A percentile compares a stretch with the other conserved stretches of the same genome.
Evolutionary conservation across 2,797 vertebrate species (phyloP).

Genomic region (Acomys russatus): DNA sequence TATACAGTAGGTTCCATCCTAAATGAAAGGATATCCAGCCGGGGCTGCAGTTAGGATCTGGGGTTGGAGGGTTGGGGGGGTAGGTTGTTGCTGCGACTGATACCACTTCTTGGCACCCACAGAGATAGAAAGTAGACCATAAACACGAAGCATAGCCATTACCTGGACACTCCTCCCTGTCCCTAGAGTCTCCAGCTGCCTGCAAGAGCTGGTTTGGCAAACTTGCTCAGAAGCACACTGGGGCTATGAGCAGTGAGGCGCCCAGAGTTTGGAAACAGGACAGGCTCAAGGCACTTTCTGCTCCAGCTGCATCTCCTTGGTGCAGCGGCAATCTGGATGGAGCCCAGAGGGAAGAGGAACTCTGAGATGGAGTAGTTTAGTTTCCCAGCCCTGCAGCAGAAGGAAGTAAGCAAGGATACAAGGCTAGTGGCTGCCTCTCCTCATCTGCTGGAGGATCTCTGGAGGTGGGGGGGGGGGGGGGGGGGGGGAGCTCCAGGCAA

Average conservation of each 20-base stretch:
- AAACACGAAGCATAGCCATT: no score
- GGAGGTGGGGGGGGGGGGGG: no score
- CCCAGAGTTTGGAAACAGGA: not conserved
- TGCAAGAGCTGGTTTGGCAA: not conserved
- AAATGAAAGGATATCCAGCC: not conserved
- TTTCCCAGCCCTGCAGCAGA: not conserved
- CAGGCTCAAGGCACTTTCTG: not conserved
- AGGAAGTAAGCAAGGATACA: accelerated
- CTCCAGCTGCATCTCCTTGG: not conserved
- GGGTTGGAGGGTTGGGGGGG: no score
- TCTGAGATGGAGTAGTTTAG: slow-evolving; percentile 1
- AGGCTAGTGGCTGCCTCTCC: not conserved
- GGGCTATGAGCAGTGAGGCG: no score
- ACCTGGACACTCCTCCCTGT: no score
- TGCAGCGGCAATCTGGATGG: not conserved
- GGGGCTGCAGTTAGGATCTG: not conserved
- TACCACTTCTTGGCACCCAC: not conserved
- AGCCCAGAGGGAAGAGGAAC: not conserved
- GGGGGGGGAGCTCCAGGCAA: no score
- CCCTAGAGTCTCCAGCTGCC: not conserved
- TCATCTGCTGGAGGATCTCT: accelerated
- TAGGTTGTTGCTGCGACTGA: not conserved
- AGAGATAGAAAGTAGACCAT: not conserved
- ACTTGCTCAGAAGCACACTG: not conserved
- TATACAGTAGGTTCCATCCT: not conserved